phyloP scores from a whole-genome alignment of 2,797 vertebrate genomes.

The Sebastes trivittatus region DNA sequence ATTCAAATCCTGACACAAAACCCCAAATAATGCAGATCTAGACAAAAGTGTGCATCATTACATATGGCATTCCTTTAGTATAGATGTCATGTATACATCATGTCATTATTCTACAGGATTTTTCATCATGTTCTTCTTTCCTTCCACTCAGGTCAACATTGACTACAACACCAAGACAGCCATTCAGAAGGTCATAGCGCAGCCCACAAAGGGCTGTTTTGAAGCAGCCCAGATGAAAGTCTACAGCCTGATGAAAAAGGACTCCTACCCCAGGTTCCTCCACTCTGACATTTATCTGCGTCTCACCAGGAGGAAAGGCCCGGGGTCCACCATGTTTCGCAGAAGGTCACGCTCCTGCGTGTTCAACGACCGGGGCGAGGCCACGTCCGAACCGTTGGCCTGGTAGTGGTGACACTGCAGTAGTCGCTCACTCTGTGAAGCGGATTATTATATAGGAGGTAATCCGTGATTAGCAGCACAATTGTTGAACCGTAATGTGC shows the following conservation, averaged over 20 bases:
- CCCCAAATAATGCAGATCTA: not conserved
- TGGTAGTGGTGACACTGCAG: slow-evolving; percentile 73
- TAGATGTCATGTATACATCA: not conserved
- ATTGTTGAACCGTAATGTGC: slow-evolving; percentile 2
- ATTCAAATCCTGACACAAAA: not conserved
- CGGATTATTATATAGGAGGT: not conserved
- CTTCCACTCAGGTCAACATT: slow-evolving; percentile 89
- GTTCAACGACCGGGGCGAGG: slow-evolving; percentile 86
- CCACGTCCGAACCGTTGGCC: slow-evolving; percentile 70
- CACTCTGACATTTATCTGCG: slow-evolving; percentile 87
- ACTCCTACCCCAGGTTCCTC: slow-evolving; percentile 94
- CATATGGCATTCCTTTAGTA: not conserved
- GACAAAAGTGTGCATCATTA: not conserved
- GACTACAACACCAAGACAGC: slow-evolving; percentile 89
- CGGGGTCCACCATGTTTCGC: slow-evolving; percentile 79
- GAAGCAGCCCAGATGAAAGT: slow-evolving; percentile 89
- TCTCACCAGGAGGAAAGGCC: slow-evolving; percentile 81
- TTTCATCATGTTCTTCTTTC: not conserved
- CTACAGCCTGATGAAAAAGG: slow-evolving; percentile 94
- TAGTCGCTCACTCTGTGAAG: not conserved
- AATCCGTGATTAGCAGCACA: slow-evolving; percentile 15
- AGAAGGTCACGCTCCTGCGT: slow-evolving; percentile 93
- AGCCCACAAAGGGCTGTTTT: slow-evolving; percentile 84
- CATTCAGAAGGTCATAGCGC: slow-evolving; percentile 80
- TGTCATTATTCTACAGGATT: not conserved